Conservation (phyloP, 2,888 invertebrate genomes). For the Cephus runcator region DNA sequence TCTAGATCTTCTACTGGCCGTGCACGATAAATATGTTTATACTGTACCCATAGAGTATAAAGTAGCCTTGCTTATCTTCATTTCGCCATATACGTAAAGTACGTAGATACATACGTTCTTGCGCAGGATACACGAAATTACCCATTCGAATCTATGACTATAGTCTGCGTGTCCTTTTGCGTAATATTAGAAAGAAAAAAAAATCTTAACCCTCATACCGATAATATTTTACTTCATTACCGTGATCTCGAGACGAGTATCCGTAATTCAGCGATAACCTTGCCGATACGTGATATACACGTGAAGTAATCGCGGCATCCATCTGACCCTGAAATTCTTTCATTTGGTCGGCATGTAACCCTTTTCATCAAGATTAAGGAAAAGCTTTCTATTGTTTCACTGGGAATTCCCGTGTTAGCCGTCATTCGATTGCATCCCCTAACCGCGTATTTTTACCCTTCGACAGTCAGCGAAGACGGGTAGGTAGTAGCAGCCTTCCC, state of each 20-base stretch:
- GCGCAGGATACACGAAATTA: not conserved
- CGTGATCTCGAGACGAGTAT: not conserved
- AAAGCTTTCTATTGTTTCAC: not conserved
- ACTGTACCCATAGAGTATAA: constrained; percentile 4
- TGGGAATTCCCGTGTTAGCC: not conserved
- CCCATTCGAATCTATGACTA: not conserved
- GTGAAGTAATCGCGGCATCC: not conserved
- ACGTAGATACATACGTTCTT: not conserved
- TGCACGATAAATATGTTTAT: constrained; percentile 40
- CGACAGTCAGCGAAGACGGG: not conserved
- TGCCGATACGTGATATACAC: not conserved
- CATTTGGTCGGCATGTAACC: not conserved
- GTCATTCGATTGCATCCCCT: not conserved
- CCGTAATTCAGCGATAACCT: not conserved
- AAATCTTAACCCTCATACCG: not conserved
- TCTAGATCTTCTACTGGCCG: constrained; percentile 28
- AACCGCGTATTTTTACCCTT: not conserved
- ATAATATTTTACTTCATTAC: not conserved
- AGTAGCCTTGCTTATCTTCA: constrained; percentile 11
- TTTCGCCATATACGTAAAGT: not conserved
- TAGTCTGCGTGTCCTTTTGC: not conserved
- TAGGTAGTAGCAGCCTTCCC: not conserved
- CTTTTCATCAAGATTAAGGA: not conserved
- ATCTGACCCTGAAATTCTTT: not conserved
- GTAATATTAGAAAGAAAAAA: not conserved